Conservation (phyloP, 2,888 invertebrate genomes). For the Callyntrura guangdongensis region DNA sequence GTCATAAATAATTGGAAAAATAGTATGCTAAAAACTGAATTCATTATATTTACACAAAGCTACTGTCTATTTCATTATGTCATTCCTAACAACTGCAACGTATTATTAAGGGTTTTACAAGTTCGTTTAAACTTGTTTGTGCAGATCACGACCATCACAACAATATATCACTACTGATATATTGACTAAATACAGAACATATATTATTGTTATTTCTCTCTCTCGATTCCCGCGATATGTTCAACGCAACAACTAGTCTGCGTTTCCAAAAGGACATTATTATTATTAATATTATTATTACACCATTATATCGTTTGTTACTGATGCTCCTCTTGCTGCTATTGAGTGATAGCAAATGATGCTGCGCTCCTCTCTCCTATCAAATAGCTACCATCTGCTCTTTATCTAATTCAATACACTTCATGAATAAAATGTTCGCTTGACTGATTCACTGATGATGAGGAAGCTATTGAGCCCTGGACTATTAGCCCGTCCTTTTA, state of each 20-base stretch:
- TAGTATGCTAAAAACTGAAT: neutral
- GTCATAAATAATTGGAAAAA: neutral
- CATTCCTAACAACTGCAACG: slow-evolving; percentile 6
- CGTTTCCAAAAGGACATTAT: slow-evolving; percentile 21
- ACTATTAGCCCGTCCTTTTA: slow-evolving; percentile 78
- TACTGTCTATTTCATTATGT: neutral
- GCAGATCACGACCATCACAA: slow-evolving; percentile 44
- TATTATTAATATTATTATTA: neutral
- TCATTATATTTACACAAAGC: neutral
- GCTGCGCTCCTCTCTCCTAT: slow-evolving; percentile 39
- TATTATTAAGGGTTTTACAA: slow-evolving; percentile 20
- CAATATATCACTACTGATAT: slow-evolving; percentile 53
- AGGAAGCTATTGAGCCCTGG: slow-evolving; percentile 75
- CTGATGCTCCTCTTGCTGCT: neutral
- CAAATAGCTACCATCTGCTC: slow-evolving; percentile 76
- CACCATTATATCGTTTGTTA: neutral
- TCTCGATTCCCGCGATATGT: neutral
- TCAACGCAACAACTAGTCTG: slow-evolving; percentile 11
- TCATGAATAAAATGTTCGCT: slow-evolving; percentile 70
- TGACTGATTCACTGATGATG: slow-evolving; percentile 71
- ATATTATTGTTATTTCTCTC: slow-evolving; percentile 17
- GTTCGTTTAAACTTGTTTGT: slow-evolving; percentile 49
- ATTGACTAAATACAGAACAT: slow-evolving; percentile 25
- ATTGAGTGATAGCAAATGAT: slow-evolving; percentile 58
- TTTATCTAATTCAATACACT: slow-evolving; percentile 57